Percentiles rank a stretch among this genome's conserved stretches.
Evolutionary conservation across 2,113 vertebrate genomes (phyloP).

Genomic region (Sinocyclocheilus grahami): DNA sequence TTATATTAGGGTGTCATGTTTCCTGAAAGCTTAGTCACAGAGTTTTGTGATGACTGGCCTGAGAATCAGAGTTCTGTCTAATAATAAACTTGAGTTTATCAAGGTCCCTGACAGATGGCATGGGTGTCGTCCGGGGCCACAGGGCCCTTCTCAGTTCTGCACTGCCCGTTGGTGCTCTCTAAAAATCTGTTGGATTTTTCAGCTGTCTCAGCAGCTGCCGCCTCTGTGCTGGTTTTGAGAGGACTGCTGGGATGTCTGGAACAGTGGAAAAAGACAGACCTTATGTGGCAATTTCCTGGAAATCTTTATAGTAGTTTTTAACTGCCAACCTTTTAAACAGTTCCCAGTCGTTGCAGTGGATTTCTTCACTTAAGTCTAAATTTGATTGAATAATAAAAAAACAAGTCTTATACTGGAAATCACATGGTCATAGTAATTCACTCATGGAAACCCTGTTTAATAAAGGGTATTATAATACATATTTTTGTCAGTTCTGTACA

Average conservation of each 20-base stretch:
- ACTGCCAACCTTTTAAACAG: not conserved
- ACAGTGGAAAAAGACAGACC: conserved; percentile 2
- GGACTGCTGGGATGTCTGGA: conserved; percentile 43
- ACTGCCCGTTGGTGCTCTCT: conserved; percentile 59
- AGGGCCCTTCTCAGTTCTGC: conserved; percentile 57
- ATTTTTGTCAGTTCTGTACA: not conserved
- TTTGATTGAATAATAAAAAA: not conserved
- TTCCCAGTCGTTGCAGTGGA: not conserved
- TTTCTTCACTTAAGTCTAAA: not conserved
- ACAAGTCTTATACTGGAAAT: not conserved
- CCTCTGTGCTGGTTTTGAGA: not conserved
- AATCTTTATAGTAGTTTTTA: not conserved
- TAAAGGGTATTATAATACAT: not conserved
- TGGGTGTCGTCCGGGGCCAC: conserved; percentile 37
- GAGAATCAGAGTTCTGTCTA: conserved; percentile 30
- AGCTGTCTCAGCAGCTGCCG: conserved; percentile 74
- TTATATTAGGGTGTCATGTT: conserved; percentile 3
- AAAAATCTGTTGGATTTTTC: conserved; percentile 73
- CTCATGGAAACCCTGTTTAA: not conserved
- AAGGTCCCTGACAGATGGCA: conserved; percentile 55
- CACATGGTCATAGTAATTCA: not conserved
- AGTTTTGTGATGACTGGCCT: conserved; percentile 2
- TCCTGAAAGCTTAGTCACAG: conserved; percentile 7
- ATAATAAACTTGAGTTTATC: conserved; percentile 47
- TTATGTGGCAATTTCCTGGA: not conserved